Evolutionary conservation across 2,113 vertebrate species (phyloP).

Genomic region (Mellivora capensis): DNA sequence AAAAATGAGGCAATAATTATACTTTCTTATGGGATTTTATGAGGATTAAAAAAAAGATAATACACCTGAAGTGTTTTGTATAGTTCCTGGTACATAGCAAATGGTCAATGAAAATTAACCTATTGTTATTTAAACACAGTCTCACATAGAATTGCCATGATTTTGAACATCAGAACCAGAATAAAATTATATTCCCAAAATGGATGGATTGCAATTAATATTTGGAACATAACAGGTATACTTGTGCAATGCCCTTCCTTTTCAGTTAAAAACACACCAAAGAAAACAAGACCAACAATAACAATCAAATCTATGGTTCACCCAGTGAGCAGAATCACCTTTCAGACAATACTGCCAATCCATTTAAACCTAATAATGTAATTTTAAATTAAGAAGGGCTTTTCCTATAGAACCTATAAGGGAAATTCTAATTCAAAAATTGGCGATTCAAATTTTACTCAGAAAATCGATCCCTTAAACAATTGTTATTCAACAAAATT

Average conservation of each 20-base stretch:
- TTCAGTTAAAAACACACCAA: neutral
- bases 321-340: neutral
- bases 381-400: conserved; percentile 26
- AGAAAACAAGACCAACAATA: neutral
- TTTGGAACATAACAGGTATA: neutral
- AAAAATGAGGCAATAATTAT: conserved; percentile 9
- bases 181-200: conserved; percentile 30
- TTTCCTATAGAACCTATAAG: conserved; percentile 8
- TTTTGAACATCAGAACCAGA: conserved; percentile 2
- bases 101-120: conserved; percentile 15
- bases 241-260: neutral
- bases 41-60: neutral
- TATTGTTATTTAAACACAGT: neutral
- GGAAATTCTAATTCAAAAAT: conserved; percentile 27
- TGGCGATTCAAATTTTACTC: conserved; percentile 45
- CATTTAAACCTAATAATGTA: conserved; percentile 25
- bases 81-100: neutral
- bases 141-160: neutral
- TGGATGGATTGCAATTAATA: neutral
- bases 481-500: conserved; percentile 41
- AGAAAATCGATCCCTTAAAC: neutral
- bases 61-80: neutral
- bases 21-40: neutral
- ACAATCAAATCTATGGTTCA: neutral
- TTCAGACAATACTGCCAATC: neutral